phyloP scores from a whole-genome alignment of 2,888 invertebrate species.

The Ochlodes sylvanus region DNA sequence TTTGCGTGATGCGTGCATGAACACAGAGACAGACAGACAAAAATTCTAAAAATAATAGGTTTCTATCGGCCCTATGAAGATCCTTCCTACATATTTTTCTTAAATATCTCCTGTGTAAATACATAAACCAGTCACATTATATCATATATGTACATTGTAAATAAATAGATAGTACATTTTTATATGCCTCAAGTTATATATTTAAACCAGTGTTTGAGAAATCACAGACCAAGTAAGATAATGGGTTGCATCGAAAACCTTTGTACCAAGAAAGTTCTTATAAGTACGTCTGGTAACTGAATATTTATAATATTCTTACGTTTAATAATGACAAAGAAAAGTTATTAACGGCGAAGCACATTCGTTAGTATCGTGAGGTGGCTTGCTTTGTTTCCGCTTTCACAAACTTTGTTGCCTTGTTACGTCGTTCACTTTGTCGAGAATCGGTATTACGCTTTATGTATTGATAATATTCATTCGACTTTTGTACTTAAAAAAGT shows the following conservation, averaged over 20 bases:
- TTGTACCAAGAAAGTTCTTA: background rate
- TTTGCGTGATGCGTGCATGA: no score
- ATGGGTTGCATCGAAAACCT: background rate
- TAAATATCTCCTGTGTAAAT: no score
- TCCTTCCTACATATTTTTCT: no score
- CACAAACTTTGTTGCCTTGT: constrained; percentile 64
- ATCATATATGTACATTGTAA: no score
- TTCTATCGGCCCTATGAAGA: no score
- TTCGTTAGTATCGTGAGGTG: constrained; percentile 59
- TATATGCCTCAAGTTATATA: no score
- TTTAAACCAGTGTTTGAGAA: background rate
- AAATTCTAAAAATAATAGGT: no score
- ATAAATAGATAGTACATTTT: no score
- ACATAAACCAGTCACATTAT: no score
- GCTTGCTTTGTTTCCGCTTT: constrained; percentile 69
- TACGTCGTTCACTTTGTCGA: constrained; percentile 61
- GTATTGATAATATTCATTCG: constrained; percentile 63
- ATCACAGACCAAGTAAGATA: background rate
- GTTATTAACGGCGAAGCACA: constrained; percentile 51
- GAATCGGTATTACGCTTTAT: constrained; percentile 64
- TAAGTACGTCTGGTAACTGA: constrained; percentile 7
- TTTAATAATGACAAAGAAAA: constrained; percentile 42
- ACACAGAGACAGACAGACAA: no score
- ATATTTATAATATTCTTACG: constrained; percentile 27
- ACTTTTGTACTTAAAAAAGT: constrained; percentile 57